These are phyloP conservation scores for Phalangium opilio DNA, from an alignment of 2,888 invertebrate genomes.

Conservation along the genomic window DNA sequence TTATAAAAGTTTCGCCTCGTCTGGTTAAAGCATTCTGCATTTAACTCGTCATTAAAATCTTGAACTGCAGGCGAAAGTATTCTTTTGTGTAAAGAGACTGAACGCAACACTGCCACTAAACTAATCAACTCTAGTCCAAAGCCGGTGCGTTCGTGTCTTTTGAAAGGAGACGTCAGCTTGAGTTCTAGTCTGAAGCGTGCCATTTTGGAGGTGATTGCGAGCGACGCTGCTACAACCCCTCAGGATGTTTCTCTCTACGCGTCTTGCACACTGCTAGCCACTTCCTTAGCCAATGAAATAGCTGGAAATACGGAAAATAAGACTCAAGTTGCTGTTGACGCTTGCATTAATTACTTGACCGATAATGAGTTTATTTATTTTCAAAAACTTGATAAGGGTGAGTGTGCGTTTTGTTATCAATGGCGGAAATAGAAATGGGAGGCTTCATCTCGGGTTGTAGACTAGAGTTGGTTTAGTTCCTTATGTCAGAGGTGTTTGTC, in stretches of 20 bases:
- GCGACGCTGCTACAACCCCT: constrained; percentile 57
- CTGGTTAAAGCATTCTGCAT: too few species aligned
- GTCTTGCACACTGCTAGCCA: constrained; percentile 55
- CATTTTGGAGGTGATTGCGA: constrained; percentile 55
- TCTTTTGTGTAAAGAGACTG: constrained; percentile 65
- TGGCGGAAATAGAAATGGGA: too few species aligned
- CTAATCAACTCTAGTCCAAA: constrained; percentile 45
- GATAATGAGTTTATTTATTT: constrained; percentile 52
- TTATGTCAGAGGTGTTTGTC: too few species aligned
- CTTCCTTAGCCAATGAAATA: constrained; percentile 23
- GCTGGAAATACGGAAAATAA: constrained; percentile 24
- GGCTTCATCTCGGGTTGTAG: too few species aligned
- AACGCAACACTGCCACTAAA: constrained; percentile 50
- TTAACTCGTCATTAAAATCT: too few species aligned
- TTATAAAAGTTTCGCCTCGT: too few species aligned
- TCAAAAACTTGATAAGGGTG: too few species aligned
- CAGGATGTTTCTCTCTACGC: constrained; percentile 58
- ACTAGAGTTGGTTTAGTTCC: too few species aligned
- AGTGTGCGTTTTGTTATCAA: too few species aligned
- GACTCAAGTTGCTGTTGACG: constrained; percentile 33
- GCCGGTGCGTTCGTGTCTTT: constrained; percentile 67
- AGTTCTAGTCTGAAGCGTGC: constrained; percentile 39
- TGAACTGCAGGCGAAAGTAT: constrained; percentile 79
- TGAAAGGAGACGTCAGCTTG: constrained; percentile 33
- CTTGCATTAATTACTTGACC: constrained; percentile 49